These are phyloP conservation scores for Apotomis betuletana DNA, from an alignment of 2,888 invertebrate species.

Conservation along the genomic window DNA sequence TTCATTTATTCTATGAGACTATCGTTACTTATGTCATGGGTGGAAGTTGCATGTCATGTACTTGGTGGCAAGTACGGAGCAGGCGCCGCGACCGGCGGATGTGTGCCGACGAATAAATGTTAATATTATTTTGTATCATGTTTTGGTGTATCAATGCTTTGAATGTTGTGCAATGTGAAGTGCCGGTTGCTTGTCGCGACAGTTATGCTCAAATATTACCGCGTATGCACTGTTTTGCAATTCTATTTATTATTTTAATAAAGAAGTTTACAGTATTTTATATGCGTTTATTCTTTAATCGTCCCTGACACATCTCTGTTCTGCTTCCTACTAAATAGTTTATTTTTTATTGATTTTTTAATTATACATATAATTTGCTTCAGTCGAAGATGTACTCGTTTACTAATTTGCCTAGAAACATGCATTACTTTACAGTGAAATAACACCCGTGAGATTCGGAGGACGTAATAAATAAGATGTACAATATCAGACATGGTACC, in stretches of 20 bases:
- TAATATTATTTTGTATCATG: slow-evolving; percentile 60
- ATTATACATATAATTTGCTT: too few species aligned
- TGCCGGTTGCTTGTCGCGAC: slow-evolving; percentile 58
- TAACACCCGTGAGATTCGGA: too few species aligned
- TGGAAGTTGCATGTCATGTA: background rate
- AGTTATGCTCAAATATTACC: slow-evolving; percentile 71
- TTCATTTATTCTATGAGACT: too few species aligned
- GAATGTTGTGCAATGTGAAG: slow-evolving; percentile 63
- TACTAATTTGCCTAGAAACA: too few species aligned
- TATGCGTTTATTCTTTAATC: slow-evolving; percentile 12
- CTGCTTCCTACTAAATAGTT: background rate
- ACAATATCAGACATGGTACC: too few species aligned
- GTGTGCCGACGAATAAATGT: slow-evolving; percentile 43
- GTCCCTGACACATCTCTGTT: background rate
- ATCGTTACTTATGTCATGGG: background rate
- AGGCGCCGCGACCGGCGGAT: slow-evolving; percentile 11
- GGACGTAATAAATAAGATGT: too few species aligned
- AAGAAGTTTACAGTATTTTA: slow-evolving; percentile 71
- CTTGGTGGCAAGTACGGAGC: slow-evolving; percentile 14
- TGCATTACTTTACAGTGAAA: too few species aligned
- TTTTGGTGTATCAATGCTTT: slow-evolving; percentile 67
- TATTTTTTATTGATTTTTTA: too few species aligned
- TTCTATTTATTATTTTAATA: slow-evolving; percentile 82
- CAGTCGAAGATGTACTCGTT: too few species aligned
- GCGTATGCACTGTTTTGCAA: slow-evolving; percentile 76